Evolutionary conservation across 2,113 vertebrate species (phyloP).

Genomic region (Bubalus kerabau): DNA sequence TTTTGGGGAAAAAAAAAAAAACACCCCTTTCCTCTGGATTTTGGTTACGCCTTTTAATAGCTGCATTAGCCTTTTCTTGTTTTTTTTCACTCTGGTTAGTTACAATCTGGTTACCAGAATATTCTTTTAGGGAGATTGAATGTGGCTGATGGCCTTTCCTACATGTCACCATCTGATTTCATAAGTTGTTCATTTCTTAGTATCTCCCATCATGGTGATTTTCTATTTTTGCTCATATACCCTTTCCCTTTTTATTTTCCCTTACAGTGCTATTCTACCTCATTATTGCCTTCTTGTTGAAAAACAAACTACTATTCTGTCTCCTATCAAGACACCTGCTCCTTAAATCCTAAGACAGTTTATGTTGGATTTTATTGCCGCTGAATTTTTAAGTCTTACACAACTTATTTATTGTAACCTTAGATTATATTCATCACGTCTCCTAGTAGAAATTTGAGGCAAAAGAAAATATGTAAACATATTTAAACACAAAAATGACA

Average conservation of each 20-base stretch:
- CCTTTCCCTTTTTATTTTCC: neutral
- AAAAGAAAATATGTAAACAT: neutral
- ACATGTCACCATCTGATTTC: neutral
- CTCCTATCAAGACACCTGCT: neutral
- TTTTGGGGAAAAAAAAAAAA: neutral
- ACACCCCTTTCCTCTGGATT: neutral
- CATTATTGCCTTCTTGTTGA: neutral
- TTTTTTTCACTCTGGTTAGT: neutral
- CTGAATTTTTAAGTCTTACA: conserved; percentile 20
- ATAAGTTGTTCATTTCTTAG: neutral
- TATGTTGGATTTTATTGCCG: neutral
- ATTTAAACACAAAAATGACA: neutral
- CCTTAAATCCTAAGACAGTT: neutral
- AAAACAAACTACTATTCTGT: neutral
- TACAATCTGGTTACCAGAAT: neutral
- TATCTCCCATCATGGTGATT: neutral
- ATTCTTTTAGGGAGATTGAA: neutral
- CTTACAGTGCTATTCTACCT: neutral
- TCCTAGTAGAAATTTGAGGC: neutral
- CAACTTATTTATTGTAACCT: neutral
- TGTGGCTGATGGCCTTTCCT: neutral
- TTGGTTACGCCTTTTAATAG: neutral
- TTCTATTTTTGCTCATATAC: neutral
- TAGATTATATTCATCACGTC: neutral
- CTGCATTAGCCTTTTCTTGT: neutral